These are phyloP conservation scores for Tringa solitaria DNA, from an alignment of 2,113 vertebrate genomes.

Conservation along the genomic window DNA sequence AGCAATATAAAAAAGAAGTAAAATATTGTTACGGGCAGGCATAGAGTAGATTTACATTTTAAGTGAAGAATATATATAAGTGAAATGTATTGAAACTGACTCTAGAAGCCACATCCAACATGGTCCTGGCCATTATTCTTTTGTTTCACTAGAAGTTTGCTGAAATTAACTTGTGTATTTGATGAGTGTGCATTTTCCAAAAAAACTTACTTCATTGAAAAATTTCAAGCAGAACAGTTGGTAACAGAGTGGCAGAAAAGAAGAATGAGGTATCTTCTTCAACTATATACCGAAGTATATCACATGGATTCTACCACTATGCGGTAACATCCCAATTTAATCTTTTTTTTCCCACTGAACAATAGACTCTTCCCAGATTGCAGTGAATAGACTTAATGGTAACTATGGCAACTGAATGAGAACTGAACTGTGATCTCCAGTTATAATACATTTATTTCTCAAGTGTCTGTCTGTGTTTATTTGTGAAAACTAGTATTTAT, in stretches of 20 bases:
- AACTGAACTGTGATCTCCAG: neutral
- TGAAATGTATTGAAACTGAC: neutral
- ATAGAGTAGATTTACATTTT: neutral
- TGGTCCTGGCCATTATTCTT: neutral
- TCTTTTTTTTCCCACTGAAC: neutral
- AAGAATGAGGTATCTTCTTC: neutral
- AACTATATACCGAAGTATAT: neutral
- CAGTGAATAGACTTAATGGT: neutral
- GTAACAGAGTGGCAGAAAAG: neutral
- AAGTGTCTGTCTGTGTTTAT: neutral
- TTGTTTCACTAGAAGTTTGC: neutral
- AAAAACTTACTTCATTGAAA: neutral
- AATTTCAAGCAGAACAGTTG: neutral
- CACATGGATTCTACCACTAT: neutral
- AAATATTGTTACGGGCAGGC: neutral
- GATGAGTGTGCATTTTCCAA: neutral
- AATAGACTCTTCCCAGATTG: neutral
- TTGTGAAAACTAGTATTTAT: neutral
- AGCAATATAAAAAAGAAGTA: neutral
- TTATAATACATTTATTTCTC: neutral
- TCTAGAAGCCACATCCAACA: neutral
- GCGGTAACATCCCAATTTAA: neutral
- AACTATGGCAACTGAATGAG: neutral
- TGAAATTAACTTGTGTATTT: neutral
- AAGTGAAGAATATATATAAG: neutral